Base-by-base conservation (phyloP, 2,797 vertebrate genomes). In the Gallinago stenura region DNA sequence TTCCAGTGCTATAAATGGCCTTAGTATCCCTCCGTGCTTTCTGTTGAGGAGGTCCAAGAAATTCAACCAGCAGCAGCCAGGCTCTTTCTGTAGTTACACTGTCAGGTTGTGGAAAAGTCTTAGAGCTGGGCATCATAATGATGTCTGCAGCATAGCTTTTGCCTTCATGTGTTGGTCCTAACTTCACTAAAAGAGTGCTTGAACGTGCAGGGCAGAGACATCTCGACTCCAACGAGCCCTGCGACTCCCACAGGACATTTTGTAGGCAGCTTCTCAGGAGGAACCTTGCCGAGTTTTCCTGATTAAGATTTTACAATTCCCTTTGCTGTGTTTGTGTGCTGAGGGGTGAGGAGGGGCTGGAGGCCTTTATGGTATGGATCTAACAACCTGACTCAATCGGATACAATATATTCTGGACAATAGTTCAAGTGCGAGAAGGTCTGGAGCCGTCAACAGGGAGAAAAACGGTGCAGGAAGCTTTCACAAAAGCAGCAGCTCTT, bases 291-390 rank as follows among this genome's bases (percentile, higher is more conserved):
- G 83, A 83, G 87, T 80, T 96, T 81, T 89, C 60, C 60, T 92
- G 90, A 83, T 90, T 83, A 87, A 83, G 89, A 75, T 81, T 87
- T 94, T 92, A 35, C 61, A 89, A 89, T 91, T 93, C 56, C 64
- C 61, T 80, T 89, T 84, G 43, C 83, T 77, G 35, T 87, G 43
- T 92, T 90, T 87, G 35, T 90, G 68, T 4, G 1, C 43, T 66
- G 86, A 66, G 28, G 60, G 64, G 39, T 0, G 1, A 78, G 72
- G 78, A 83, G 50, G 31, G 71, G 31, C 68, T 87, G 71, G 76
- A 95, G 37, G 41, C 50, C 87, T 77, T 93, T 81, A 60, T 54
- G n/a, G 60, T 78, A 30, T 69, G 45, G 78, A 87, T 56, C 25
- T 76, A 76, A 88, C 79, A 93, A 82, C 80, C 65, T 81, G 62